Evolutionary conservation across 2,797 vertebrate species (phyloP), one percentile per base, ranked within the genome.

Genomic region (Agapornis canus): DNA sequence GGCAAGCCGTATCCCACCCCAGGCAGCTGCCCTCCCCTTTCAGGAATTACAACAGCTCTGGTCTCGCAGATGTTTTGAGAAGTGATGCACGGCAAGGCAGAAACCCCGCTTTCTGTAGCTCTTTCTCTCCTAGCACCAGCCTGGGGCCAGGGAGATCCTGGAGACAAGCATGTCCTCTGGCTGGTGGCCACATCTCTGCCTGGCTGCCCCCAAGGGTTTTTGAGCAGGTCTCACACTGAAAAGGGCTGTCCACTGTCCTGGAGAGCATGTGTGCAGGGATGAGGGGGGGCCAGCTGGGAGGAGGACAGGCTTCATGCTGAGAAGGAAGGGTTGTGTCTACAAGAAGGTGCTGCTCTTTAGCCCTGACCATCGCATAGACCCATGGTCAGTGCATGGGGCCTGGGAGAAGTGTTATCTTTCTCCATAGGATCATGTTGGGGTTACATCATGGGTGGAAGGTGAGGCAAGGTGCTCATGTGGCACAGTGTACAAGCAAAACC

Each of bases 271-370:
- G 20, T 3, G 0, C 0, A 5, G 45, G 29, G 42, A 60, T 0
- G 1, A 71, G 52, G 78, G n/a, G 31, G 52, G 56, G 42, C 9
- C 10, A 25, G 27, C 5, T 77, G 15, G 15, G 56, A 81, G 39
- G 32, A 86, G 27, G 49, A 16, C 37, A 69, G 45, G 40, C 27
- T 47, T 31, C 0, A 0, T 0, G 0, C 15, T 0, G 2, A 63
- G 56, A 51, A 48, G 40, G 57, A 88, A 75, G 42, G 35, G 23
- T 40, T 52, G 19, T 68, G 51, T 87, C 47, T 37, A n/a, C 19
- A 85, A 43, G 17, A 86, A 14, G 40, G 56, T 45, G 43, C 25
- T 84, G 42, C 21, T 70, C 10, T 60, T 20, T 37, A 90, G 16
- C 32, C 54, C 40, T 81, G 61, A 60, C 10, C 35, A 31, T 13